These are phyloP conservation scores for Heliconius hewitsoni DNA, from an alignment of 1,140 invertebrate species.

Conservation along the genomic window DNA sequence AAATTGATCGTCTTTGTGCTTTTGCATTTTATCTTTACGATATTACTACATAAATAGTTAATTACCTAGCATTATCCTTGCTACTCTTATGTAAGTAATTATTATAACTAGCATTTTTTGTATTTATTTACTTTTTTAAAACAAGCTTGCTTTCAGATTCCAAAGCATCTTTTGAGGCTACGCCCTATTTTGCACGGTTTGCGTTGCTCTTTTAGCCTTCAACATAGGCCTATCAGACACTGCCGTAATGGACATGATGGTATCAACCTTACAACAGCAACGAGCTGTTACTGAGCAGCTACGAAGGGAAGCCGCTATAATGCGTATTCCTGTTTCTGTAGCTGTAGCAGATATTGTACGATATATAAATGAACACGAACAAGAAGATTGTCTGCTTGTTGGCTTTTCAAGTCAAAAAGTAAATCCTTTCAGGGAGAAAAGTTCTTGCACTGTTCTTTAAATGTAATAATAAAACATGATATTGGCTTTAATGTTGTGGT, in stretches of 20 bases:
- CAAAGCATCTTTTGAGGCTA: conserved; percentile 54
- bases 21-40: background rate
- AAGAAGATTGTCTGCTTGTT: conserved; percentile 96
- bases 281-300: conserved; percentile 96
- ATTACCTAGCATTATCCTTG: background rate
- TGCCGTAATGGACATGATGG: conserved; percentile 93
- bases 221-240: conserved; percentile 91
- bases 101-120: background rate
- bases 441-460: conserved; percentile 93
- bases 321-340: conserved; percentile 91
- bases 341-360: conserved; percentile 96
- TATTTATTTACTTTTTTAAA: background rate
- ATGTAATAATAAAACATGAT: conserved; percentile 19
- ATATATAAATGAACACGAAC: conserved; percentile 95
- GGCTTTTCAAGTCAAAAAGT: conserved; percentile 98
- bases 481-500: conserved; percentile 15
- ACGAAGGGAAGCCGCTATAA: conserved; percentile 93
- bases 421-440: conserved; percentile 98
- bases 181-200: conserved; percentile 62
- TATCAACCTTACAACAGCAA: conserved; percentile 87
- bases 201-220: conserved; percentile 63
- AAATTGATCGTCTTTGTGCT: background rate
- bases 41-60: conserved; percentile 6
- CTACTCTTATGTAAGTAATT: background rate
- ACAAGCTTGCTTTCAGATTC: conserved; percentile 45